Percentiles rank a stretch among this genome's conserved stretches.
phyloP scores from a whole-genome alignment of 2,797 vertebrate species.

The Takifugu ocellatus region DNA sequence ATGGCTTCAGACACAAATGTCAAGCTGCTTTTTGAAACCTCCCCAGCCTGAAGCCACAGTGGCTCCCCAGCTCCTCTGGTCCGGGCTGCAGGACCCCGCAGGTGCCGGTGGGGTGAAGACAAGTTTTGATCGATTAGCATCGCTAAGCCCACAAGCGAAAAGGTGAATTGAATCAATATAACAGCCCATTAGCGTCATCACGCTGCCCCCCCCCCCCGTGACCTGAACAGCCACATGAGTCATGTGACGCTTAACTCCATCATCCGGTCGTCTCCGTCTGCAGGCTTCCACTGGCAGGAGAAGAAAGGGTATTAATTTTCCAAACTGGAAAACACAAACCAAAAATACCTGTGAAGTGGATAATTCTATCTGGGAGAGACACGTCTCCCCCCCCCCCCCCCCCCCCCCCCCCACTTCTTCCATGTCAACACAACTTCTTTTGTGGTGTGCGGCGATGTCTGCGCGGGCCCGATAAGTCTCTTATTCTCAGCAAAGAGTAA shows the following conservation, averaged over 20 bases:
- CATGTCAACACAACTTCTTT: constrained; percentile 78
- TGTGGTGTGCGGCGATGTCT: constrained; percentile 76
- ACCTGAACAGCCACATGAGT: constrained; percentile 37
- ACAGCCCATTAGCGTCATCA: no score
- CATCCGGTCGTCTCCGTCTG: constrained; percentile 24
- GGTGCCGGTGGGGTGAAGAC: no score
- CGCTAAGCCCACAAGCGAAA: no score
- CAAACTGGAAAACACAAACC: constrained; percentile 69
- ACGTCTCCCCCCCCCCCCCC: no score
- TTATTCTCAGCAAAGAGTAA: constrained; percentile 78
- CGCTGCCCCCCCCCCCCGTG: background rate
- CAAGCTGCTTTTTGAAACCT: no score
- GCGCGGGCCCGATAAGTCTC: constrained; percentile 78
- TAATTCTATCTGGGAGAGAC: constrained; percentile 73
- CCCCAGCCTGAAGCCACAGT: no score
- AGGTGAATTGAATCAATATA: no score
- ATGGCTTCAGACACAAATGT: no score
- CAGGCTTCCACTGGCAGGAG: constrained; percentile 56
- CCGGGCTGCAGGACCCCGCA: no score
- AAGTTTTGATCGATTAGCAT: no score
- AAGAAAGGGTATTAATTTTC: constrained; percentile 73
- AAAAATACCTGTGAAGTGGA: constrained; percentile 78
- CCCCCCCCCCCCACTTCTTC: constrained; percentile 40
- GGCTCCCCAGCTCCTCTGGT: no score
- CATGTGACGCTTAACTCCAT: constrained; percentile 36